Conservation (phyloP, 2,113 vertebrate species). For the Osmerus mordax region DNA sequence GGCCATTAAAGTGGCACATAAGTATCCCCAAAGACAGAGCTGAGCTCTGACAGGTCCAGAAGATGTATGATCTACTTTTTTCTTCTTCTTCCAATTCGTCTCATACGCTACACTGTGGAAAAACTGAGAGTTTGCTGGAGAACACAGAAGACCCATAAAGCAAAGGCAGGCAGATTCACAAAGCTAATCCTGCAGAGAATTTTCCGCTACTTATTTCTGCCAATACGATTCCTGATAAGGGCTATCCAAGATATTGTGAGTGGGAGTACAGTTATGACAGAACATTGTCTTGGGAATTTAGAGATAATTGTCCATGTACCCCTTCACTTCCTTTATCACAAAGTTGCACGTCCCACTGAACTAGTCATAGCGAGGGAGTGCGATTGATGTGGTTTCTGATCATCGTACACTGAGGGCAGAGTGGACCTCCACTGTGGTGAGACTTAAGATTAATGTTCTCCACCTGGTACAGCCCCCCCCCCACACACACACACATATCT, state of each 20-base stretch:
- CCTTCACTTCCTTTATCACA: too few species aligned
- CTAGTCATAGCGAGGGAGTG: background rate
- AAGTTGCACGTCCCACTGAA: too few species aligned
- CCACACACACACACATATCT: constrained; percentile 22
- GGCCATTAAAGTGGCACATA: too few species aligned
- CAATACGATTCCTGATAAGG: constrained; percentile 17
- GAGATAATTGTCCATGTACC: too few species aligned
- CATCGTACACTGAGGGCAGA: constrained; percentile 1
- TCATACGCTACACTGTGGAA: constrained; percentile 42
- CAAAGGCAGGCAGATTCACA: constrained; percentile 42
- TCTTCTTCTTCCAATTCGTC: background rate
- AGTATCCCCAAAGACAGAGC: too few species aligned
- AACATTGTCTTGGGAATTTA: constrained; percentile 24
- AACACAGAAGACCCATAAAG: constrained; percentile 42
- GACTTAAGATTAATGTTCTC: background rate
- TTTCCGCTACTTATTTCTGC: constrained; percentile 8
- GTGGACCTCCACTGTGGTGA: constrained; percentile 13
- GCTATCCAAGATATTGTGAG: constrained; percentile 14
- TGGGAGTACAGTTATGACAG: background rate
- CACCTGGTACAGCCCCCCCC: constrained; percentile 42
- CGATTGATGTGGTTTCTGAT: background rate
- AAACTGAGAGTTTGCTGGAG: constrained; percentile 30
- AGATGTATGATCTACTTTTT: too few species aligned
- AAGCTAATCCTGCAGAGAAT: constrained; percentile 23
- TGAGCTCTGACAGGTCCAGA: background rate